Evolutionary conservation across 1,140 invertebrate species (phyloP).

Genomic region (Drosophila lini): DNA sequence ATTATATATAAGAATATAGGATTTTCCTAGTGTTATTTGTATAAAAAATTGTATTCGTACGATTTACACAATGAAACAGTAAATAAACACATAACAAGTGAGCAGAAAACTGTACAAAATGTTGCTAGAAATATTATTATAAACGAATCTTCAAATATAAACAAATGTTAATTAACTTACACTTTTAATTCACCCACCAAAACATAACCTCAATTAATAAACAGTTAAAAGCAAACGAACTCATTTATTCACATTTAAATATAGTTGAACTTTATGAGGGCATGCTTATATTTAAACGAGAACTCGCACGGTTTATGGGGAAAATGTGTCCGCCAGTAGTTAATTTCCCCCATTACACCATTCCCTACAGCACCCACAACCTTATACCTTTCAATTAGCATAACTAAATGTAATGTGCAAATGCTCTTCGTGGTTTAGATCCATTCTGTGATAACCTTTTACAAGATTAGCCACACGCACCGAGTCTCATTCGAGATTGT

Average conservation of each 20-base stretch:
- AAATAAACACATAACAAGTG: not conserved
- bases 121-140: not conserved
- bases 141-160: not conserved
- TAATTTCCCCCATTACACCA: not conserved
- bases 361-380: not conserved
- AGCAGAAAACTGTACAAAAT: not conserved
- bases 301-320: not conserved
- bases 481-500: constrained; percentile 2
- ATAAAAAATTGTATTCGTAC: not conserved
- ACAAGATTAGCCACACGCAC: constrained; percentile 33
- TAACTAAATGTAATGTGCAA: constrained; percentile 23
- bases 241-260: constrained; percentile 8
- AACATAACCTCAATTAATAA: not conserved
- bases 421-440: constrained; percentile 18
- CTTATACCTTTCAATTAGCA: constrained; percentile 26
- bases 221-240: not conserved
- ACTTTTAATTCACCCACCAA: not conserved
- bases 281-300: not conserved
- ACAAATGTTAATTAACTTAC: not conserved
- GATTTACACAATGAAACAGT: not conserved
- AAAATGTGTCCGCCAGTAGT: not conserved
- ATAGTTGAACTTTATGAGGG: not conserved
- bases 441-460: constrained; percentile 9
- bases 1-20: not conserved
- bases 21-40: not conserved